Evolutionary conservation across 2,888 invertebrate genomes (phyloP).

Genomic region (Xiphydria camelus): DNA sequence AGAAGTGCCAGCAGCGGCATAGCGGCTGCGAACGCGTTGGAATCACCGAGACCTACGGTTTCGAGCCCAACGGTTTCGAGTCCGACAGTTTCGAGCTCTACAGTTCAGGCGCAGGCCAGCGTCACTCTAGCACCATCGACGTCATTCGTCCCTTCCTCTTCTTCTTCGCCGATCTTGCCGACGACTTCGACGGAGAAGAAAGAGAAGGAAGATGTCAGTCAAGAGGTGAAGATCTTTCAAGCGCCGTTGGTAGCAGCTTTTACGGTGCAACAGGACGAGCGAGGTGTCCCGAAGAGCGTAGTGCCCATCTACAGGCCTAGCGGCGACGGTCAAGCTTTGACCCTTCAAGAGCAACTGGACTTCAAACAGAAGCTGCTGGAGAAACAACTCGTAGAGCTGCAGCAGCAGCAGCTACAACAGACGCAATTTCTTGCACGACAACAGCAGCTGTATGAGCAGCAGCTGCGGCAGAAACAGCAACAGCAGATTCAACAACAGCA

Average conservation of each 20-base stretch:
- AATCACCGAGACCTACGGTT: conserved; percentile 43
- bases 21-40: conserved; percentile 38
- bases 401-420: conserved; percentile 71
- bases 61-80: conserved; percentile 27
- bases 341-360: conserved; percentile 60
- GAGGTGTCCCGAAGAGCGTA: conserved; percentile 77
- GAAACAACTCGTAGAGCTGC: conserved; percentile 69
- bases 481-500: conserved; percentile 44
- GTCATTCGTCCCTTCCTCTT: no score
- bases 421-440: conserved; percentile 70
- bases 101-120: neutral
- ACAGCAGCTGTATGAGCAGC: conserved; percentile 65
- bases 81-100: conserved; percentile 23
- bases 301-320: conserved; percentile 70
- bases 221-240: conserved; percentile 77
- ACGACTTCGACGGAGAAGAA: conserved; percentile 51
- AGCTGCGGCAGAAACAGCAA: conserved; percentile 52
- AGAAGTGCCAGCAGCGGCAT: conserved; percentile 45
- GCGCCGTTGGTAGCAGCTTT: conserved; percentile 84
- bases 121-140: conserved; percentile 8
- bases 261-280: conserved; percentile 81
- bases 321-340: conserved; percentile 48
- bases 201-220: conserved; percentile 54
- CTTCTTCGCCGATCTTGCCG: neutral
- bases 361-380: conserved; percentile 72